A percentile compares a stretch with the other conserved stretches of the same genome.
Evolutionary conservation across 2,888 invertebrate species (phyloP).

Genomic region (Drosophila parthenogenetica): DNA sequence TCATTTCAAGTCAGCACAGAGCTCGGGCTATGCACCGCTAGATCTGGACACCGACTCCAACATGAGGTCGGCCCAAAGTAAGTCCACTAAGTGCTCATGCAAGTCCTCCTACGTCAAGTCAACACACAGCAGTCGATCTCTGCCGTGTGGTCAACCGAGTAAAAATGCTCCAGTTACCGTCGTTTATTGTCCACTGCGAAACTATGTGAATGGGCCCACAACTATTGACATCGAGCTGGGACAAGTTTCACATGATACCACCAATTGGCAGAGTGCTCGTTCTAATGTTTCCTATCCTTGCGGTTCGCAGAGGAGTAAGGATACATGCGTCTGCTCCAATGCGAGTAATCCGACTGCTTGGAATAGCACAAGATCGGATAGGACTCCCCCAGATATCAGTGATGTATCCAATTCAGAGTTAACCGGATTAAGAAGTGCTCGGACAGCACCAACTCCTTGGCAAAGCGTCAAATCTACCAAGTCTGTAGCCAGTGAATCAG

Average conservation of each 20-base stretch:
- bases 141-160: slow-evolving; percentile 3
- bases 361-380: neutral
- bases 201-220: neutral
- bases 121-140: neutral
- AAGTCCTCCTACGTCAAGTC: neutral
- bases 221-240: slow-evolving; percentile 8
- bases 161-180: neutral
- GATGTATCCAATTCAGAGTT: neutral
- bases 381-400: neutral
- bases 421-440: too few species aligned
- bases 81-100: neutral
- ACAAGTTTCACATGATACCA: neutral
- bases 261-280: slow-evolving; percentile 4
- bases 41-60: neutral
- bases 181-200: slow-evolving; percentile 7
- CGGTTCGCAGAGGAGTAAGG: neutral
- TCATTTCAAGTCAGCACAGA: neutral
- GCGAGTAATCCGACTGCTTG: neutral
- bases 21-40: neutral
- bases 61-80: slow-evolving; percentile 1
- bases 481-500: neutral
- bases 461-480: neutral
- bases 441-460: neutral
- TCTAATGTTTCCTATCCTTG: neutral
- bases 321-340: neutral